phyloP scores from a whole-genome alignment of 2,888 invertebrate species.

The Drosophila kambysellisi region DNA sequence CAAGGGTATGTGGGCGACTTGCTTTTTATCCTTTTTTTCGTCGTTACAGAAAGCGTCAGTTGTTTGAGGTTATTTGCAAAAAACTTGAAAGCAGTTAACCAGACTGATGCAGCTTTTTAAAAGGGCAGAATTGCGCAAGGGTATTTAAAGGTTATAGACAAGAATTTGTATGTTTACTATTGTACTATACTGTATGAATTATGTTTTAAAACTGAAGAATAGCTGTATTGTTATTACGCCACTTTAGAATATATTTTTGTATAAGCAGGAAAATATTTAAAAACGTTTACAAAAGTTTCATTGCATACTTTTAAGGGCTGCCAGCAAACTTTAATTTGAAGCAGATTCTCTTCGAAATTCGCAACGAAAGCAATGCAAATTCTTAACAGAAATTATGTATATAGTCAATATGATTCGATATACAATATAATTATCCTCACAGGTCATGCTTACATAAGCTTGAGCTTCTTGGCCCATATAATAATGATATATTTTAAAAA shows the following conservation, averaged over 20 bases:
- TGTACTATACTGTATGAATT: neutral
- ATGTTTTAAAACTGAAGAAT: neutral
- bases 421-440: neutral
- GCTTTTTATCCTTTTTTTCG: neutral
- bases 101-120: constrained; percentile 23
- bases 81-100: constrained; percentile 62
- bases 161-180: neutral
- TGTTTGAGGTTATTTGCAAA: constrained; percentile 55
- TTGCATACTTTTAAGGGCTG: neutral
- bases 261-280: neutral
- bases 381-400: neutral
- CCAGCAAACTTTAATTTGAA: neutral
- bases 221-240: neutral
- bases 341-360: neutral
- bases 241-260: too few species aligned
- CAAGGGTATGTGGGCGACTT: neutral
- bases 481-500: neutral
- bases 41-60: constrained; percentile 32
- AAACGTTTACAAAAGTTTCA: neutral
- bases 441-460: neutral
- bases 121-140: neutral
- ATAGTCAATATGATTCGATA: neutral
- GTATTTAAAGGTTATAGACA: neutral
- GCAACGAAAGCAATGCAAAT: neutral
- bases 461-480: neutral